Conservation (phyloP, 2,888 invertebrate species). For the Oligia strigilis region DNA sequence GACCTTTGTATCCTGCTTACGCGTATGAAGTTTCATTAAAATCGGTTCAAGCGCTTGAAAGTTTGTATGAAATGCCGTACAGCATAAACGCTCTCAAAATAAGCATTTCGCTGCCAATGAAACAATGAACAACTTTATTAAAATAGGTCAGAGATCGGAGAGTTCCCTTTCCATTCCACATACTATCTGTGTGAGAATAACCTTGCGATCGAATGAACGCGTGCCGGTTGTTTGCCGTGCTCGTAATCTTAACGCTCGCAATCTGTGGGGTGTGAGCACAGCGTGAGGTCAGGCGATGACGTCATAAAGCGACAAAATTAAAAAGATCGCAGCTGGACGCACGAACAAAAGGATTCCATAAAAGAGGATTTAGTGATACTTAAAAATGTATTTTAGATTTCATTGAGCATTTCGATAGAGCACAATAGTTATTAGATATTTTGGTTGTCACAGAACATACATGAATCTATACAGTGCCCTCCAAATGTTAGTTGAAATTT, state of each 20-base stretch:
- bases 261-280: constrained; percentile 52
- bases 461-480: background rate
- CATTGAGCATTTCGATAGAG: constrained; percentile 14
- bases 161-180: background rate
- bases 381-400: constrained; percentile 32
- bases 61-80: no score
- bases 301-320: constrained; percentile 65
- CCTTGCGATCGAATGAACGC: constrained; percentile 14
- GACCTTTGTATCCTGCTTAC: no score
- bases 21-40: no score
- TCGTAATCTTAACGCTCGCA: constrained; percentile 60
- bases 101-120: background rate
- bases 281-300: constrained; percentile 56
- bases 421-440: background rate
- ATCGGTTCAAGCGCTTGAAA: no score
- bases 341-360: constrained; percentile 61
- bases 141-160: background rate
- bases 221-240: constrained; percentile 42
- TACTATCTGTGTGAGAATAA: constrained; percentile 9
- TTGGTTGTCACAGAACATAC: constrained; percentile 5
- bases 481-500: background rate
- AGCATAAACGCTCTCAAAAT: no score
- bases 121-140: constrained; percentile 6
- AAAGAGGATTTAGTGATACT: constrained; percentile 45
- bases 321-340: constrained; percentile 66